Base-by-base conservation (phyloP, 2,888 invertebrate genomes). In the Mylabris sibirica region DNA sequence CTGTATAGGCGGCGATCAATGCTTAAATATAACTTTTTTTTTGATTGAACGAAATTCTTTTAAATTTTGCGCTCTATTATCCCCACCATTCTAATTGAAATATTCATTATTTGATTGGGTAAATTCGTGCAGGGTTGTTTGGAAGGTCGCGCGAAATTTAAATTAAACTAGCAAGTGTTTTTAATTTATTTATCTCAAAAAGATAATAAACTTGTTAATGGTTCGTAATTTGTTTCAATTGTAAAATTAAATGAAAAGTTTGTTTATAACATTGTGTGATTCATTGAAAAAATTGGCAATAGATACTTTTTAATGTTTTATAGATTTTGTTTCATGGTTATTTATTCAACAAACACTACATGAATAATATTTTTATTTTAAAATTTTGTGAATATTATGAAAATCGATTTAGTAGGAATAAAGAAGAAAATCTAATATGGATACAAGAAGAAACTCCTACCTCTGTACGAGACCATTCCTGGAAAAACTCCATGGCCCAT, bases 401-500 rank as follows among this genome's bases (percentile, higher is more conserved):
- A 30, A 30, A 30, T 30, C n/a, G n/a, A n/a, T n/a, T n/a, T n/a
- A n/a, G n/a, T n/a, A n/a, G n/a, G n/a, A n/a, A n/a, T n/a, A 5
- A 30, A 5, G 6, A 30, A 30, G 26, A 6, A 30, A 30, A 30
- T 30, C 30, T 8, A 30, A 30, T 30, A 44, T 44, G n/a, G n/a
- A 17, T 6, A 8, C 5, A 44, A 3, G n/a, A 17, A 6, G 17
- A 22, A 14, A 3, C 35, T 53, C 57, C 44, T 66, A 69, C 69
- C 69, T 69, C 60, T 60, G 34, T 38, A 38, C 66, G 63, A 26
- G 82, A 79, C 84, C 84, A 85, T 80, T 85, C 85, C 78, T 85
- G 84, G 76, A 85, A 85, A 79, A 79, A 84, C 84, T 85, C 85
- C 85, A 85, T 85, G 76, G 82, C 80, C 84, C 84, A 84, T 85